Percentiles rank a stretch among this genome's conserved stretches.
Evolutionary conservation across 2,113 vertebrate genomes (phyloP).

Genomic region (Aptenodytes patagonicus): DNA sequence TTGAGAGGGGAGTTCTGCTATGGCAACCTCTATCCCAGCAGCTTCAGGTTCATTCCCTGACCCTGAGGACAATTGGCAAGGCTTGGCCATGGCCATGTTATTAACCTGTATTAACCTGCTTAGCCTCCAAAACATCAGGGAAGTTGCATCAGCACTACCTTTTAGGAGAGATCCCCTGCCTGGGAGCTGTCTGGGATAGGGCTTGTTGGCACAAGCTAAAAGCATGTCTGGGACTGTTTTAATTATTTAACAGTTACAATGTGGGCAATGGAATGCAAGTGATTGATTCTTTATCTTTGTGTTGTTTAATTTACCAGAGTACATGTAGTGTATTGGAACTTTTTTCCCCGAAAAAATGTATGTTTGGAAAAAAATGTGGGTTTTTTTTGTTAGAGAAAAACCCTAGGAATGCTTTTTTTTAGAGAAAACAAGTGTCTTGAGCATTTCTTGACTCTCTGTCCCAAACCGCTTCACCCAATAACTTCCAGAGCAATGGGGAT

Average conservation of each 20-base stretch:
- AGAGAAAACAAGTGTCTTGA: background rate
- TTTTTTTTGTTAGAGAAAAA: background rate
- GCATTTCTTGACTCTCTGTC: background rate
- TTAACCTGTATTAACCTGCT: background rate
- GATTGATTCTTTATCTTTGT: background rate
- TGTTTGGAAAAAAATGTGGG: background rate
- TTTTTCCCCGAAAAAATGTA: accelerated
- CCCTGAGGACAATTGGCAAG: background rate
- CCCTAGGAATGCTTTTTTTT: background rate
- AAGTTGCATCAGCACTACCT: accelerated
- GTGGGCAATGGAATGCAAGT: background rate
- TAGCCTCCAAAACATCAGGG: background rate
- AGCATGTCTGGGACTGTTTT: background rate
- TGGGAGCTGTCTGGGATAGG: background rate
- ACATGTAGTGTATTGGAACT: accelerated
- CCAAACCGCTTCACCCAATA: background rate
- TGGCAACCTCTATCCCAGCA: background rate
- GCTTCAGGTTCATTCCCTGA: background rate
- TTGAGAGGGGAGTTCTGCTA: background rate
- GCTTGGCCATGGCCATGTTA: background rate
- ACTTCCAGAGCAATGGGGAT: background rate
- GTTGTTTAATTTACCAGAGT: background rate
- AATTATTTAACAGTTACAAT: background rate
- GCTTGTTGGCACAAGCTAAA: background rate
- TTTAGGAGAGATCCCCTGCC: background rate